These are phyloP conservation scores for Drosophila parvula DNA, from an alignment of 1,140 invertebrate genomes.

Conservation along the genomic window DNA sequence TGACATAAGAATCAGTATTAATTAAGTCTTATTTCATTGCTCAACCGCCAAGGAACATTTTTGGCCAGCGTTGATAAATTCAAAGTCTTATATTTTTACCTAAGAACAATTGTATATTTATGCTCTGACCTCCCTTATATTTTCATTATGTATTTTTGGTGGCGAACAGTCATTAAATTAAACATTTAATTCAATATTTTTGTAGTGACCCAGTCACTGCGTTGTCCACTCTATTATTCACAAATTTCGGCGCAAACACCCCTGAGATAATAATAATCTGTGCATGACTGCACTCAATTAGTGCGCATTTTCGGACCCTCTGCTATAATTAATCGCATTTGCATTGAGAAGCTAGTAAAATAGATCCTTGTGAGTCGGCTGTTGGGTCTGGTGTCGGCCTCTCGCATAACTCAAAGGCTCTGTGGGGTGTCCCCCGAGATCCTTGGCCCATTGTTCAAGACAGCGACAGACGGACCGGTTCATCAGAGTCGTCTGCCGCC, in stretches of 20 bases:
- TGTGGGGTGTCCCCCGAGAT: conserved; percentile 14
- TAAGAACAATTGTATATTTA: too few relatives aligned
- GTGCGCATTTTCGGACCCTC: conserved; percentile 20
- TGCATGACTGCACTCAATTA: conserved; percentile 63
- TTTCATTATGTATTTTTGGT: too few relatives aligned
- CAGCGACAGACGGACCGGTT: conserved; percentile 8
- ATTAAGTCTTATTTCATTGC: background rate
- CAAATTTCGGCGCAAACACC: conserved; percentile 6
- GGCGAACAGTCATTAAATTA: too few relatives aligned
- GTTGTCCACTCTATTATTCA: conserved; percentile 8
- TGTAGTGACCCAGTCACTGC: background rate
- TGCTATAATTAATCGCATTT: conserved; percentile 71
- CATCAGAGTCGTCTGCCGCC: conserved; percentile 11
- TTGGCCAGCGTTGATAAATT: too few relatives aligned
- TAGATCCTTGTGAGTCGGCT: background rate
- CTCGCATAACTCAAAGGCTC: conserved; percentile 31
- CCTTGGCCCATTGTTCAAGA: conserved; percentile 17
- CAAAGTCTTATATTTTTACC: too few relatives aligned
- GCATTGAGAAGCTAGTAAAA: conserved; percentile 45
- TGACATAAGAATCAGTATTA: too few relatives aligned
- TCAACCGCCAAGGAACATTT: too few relatives aligned
- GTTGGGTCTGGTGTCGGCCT: background rate
- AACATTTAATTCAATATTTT: background rate
- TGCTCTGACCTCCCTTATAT: too few relatives aligned
- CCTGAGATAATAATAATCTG: conserved; percentile 36